phyloP scores from a whole-genome alignment of 1,140 invertebrate species.

The Zaprionus capensis region DNA sequence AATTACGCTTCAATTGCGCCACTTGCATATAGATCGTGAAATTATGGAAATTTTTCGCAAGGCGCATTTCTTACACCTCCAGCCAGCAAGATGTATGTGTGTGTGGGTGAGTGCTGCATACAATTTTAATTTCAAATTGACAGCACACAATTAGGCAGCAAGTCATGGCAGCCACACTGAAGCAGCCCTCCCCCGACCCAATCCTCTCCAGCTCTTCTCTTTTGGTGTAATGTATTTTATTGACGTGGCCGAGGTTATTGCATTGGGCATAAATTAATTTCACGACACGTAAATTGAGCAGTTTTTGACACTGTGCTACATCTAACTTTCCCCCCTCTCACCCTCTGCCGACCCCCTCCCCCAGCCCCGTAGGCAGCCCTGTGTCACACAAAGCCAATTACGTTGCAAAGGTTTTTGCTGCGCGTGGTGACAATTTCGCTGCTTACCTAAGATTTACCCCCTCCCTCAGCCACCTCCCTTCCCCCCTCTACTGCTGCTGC shows the following conservation, averaged over 20 bases:
- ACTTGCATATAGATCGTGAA: constrained; percentile 84
- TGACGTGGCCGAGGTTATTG: constrained; percentile 83
- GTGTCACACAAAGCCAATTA: constrained; percentile 72
- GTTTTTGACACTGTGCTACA: constrained; percentile 71
- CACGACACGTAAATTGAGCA: constrained; percentile 83
- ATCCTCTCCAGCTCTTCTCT: constrained; percentile 14
- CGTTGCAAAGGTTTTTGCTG: constrained; percentile 64
- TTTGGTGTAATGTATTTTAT: constrained; percentile 82
- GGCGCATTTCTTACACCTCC: constrained; percentile 70
- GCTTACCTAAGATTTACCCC: constrained; percentile 77
- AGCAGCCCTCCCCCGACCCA: not conserved
- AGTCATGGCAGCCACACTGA: constrained; percentile 9
- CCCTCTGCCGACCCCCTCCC: not conserved
- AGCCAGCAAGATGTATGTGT: constrained; percentile 14
- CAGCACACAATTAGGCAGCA: constrained; percentile 73
- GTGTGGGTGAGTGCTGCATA: constrained; percentile 28
- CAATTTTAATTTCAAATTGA: constrained; percentile 82
- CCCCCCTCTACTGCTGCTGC: not conserved
- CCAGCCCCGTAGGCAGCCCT: not conserved
- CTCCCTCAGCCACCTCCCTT: too few relatives aligned
- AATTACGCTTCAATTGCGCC: constrained; percentile 84
- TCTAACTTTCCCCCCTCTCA: not conserved
- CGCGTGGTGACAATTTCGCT: constrained; percentile 76
- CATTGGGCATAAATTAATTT: constrained; percentile 84
- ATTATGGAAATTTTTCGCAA: constrained; percentile 84